Base-by-base conservation (phyloP, 2,888 invertebrate species). In the Gymnosoma rotundatum region DNA sequence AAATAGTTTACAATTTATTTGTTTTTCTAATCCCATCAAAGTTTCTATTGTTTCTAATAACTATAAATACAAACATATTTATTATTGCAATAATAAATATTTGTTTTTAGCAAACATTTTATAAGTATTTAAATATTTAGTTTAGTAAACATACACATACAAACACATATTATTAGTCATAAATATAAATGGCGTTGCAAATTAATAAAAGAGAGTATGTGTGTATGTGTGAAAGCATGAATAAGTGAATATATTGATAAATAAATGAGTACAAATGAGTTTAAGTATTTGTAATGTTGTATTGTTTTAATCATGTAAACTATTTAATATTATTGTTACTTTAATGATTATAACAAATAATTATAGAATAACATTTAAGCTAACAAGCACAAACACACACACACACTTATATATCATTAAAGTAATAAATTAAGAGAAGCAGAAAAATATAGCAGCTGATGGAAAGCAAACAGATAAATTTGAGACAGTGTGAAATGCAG, bases 281-380 rank as follows among this genome's bases (percentile, higher is more conserved):
- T 25, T 21, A 48, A 66, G 20, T 72, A 58, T 52, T 72, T 72
- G 58, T 66, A 60, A 60, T 64, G 48, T 48, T 70, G 36, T 64
- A 52, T 52, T 72, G 45, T 78, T 56, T 66, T 48, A 38, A 58
- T 25, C n/a, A 32, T 60, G 42, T 67, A 67, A 66, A 60, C 16
- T 73, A 70, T 69, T 69, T 45, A 61, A 20, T 42, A 54, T 38
- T 69, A 69, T 69, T 78, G 61, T 69, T 78, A 54, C 20, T 21
- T 21, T 50, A 76, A 60, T 73, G 61, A 52, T 58, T n/a, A 73
- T 42, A 42, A 18, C 21, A 69, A 54, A 69, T 69, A 69, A 69
- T 69, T 42, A n/a, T 4, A 20, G 20, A 52, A 64, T 64, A 64
- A 20, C 2, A 36, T 18, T 8, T 16, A 1, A 21, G 3, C 1